Base-by-base conservation (phyloP, 2,797 vertebrate genomes). In the Erethizon dorsatum region DNA sequence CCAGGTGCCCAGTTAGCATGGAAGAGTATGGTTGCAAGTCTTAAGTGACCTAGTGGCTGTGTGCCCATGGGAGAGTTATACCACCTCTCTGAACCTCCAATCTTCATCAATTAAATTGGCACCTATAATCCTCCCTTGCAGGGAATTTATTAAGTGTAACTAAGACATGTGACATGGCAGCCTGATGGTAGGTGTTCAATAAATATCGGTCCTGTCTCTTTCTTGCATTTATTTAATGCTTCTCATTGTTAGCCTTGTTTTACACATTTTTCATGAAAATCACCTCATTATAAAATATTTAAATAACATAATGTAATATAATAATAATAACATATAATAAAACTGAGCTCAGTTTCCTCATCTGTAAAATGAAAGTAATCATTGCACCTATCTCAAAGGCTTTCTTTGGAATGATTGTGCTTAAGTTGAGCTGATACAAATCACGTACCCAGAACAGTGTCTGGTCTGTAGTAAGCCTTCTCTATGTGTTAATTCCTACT, bases 331-430 rank as follows among this genome's bases (percentile, higher is more conserved):
- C 18, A 52, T 28, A 28, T 1, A 26, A 14, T 57, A 89, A 95
- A 93, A 88, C 41, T 37, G 7, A 57, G 28, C 83, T 79, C 69
- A 47, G 63, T 93, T 73, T 91, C 59, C 69, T 96, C 47, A 13
- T 45, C 69, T 77, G 26, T 87, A 45, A 93, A 88, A 18, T 52
- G 59, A 37, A 61, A 37, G 33, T 61, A 50, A 69, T 17, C 33
- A 28, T 52, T 56, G 54, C 37, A 20, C 26, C 61, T 77, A 10
- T 83, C 5, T 50, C 86, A 75, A 54, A 52, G 47, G 8, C 45
- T 61, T 84, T 67, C 78, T 94, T 73, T 85, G 54, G 45, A 80
- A 91, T 83, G 45, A 90, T 33, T 22, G 15, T 24, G 11, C 77
- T 14, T 50, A 26, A 78, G 73, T 11, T 73, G 22, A 85, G 84